Conservation (phyloP, 2,113 vertebrate species). For the Apteryx owenii region DNA sequence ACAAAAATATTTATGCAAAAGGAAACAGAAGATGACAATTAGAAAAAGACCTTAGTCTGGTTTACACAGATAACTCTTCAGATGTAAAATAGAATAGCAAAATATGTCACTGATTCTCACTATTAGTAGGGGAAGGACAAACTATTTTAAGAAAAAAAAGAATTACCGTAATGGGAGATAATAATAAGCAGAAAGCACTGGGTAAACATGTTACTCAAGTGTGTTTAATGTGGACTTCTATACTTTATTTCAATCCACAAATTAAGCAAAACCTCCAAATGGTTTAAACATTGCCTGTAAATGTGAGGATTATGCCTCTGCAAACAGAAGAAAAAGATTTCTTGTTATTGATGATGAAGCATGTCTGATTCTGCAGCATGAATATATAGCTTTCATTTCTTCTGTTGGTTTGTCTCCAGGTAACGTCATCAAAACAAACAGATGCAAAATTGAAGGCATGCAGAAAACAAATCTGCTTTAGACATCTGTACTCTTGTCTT, state of each 20-base stretch:
- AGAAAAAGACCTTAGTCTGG: not conserved
- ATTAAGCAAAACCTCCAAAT: slow-evolving; percentile 10
- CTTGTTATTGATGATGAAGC: not conserved
- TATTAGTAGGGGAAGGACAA: not conserved
- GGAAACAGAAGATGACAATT: not conserved
- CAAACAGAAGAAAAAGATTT: not conserved
- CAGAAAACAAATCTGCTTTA: slow-evolving; percentile 69
- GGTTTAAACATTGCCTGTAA: slow-evolving; percentile 37
- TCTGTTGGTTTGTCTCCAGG: slow-evolving; percentile 31
- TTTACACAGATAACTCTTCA: not conserved
- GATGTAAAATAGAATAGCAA: not conserved
- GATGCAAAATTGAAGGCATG: slow-evolving; percentile 63
- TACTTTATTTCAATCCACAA: slow-evolving; percentile 14
- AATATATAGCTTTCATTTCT: slow-evolving; percentile 11
- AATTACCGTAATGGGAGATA: not conserved
- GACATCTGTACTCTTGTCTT: slow-evolving; percentile 49
- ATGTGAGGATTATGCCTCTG: slow-evolving; percentile 36
- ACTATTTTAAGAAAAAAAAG: not conserved
- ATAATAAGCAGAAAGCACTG: not conserved
- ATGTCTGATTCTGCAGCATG: not conserved
- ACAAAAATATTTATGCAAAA: not conserved
- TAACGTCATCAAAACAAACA: slow-evolving; percentile 64
- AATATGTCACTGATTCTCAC: not conserved
- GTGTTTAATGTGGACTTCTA: not conserved
- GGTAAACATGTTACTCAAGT: not conserved